Base-by-base conservation (phyloP, 92 coral and sea anemone species). In the Phenganax subtilis region DNA sequence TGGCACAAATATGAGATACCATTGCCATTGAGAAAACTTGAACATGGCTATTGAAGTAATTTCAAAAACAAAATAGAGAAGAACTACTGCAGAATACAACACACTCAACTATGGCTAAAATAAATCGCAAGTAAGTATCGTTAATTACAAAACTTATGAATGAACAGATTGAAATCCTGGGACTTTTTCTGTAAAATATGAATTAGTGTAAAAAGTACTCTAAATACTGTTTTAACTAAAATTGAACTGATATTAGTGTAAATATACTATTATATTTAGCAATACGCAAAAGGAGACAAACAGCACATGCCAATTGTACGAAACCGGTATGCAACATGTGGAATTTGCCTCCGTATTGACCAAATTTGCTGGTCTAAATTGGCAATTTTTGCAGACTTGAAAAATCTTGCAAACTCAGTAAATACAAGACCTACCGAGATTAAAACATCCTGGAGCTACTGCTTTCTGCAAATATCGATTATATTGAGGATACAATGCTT, bases 401-500 rank as follows among this genome's bases (percentile, higher is more conserved):
- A 61, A 61, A 12, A 14, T 3, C 67, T 61, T 14, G 15, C n/a
- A 10, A 12, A 61, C 67, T 17, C 67, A 15, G 67, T 28, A 61
- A 14, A 7, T 7, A 61, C n/a, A 12, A 79, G 51, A 88, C 98
- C 91, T 88, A 93, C 98, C 89, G 56, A 93, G 86, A 86, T 90
- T 93, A 78, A 84, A 93, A 63, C 97, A 92, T 74, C 88, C 90
- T 77, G 97, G 97, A 54, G 90, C 91, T 86, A 92, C 84, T 88
- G 85, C 75, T 57, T 68, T 83, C 60, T 91, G 97, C 56, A 88
- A 75, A 82, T 93, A 94, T 76, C 97, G 89, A 57, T 88, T 81
- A 55, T 89, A 83, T 58, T 93, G 91, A 30, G 94, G 85, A 65
- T 85, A 85, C 80, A 89, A 87, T 78, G 85, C 90, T 75, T 92